phyloP scores from a whole-genome alignment of 2,113 vertebrate species.

The Pelecanus crispus region DNA sequence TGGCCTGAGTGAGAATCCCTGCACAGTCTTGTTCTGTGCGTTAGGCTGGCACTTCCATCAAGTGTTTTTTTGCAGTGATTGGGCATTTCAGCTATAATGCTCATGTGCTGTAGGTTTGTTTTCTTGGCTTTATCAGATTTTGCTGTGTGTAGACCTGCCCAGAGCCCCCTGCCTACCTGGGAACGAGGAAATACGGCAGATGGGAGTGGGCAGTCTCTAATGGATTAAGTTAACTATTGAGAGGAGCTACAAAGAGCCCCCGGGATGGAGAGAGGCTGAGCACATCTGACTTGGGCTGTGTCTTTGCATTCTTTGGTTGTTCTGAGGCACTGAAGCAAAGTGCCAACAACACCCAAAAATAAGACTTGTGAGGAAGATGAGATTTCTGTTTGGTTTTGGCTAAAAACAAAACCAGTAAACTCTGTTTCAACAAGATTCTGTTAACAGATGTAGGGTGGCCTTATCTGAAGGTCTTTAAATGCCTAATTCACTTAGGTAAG shows the following conservation, averaged over 20 bases:
- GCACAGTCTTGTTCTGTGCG: background rate
- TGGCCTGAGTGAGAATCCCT: background rate
- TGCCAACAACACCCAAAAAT: background rate
- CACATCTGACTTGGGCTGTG: background rate
- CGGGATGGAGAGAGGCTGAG: background rate
- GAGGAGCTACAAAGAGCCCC: background rate
- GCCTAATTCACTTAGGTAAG: background rate
- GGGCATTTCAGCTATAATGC: background rate
- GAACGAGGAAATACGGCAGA: background rate
- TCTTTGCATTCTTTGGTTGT: background rate
- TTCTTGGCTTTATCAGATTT: background rate
- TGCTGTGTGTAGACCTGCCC: background rate
- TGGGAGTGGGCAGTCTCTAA: background rate
- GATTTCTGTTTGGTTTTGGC: background rate
- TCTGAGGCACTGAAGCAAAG: background rate
- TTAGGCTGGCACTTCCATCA: background rate
- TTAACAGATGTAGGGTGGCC: background rate
- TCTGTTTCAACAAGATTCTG: background rate
- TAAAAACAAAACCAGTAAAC: background rate
- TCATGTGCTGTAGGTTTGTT: background rate
- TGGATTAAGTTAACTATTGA: background rate
- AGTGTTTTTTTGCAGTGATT: background rate
- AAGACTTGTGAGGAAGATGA: background rate
- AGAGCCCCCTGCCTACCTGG: background rate
- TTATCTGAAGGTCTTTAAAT: background rate